Percentiles rank a stretch among this genome's conserved stretches.
phyloP scores from a whole-genome alignment of 2,888 invertebrate species.

The Abscondita cerata region DNA sequence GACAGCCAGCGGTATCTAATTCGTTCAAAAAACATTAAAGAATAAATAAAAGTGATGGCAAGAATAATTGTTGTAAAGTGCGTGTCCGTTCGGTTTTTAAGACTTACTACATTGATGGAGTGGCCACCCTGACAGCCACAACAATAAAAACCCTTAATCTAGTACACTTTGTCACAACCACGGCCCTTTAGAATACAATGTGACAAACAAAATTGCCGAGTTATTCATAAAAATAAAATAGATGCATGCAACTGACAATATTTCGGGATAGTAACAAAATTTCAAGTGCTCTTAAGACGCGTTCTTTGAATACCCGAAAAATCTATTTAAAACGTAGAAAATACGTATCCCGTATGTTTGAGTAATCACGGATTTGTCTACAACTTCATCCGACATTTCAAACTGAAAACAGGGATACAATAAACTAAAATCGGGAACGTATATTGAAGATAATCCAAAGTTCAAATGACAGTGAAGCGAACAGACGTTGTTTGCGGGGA shows the following conservation, averaged over 20 bases:
- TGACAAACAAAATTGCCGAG: slow-evolving; percentile 34
- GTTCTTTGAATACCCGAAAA: background rate
- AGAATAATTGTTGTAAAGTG: slow-evolving; percentile 37
- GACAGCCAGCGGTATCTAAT: too few species aligned
- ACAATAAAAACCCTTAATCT: slow-evolving; percentile 54
- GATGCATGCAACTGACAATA: slow-evolving; percentile 31
- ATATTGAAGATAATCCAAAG: slow-evolving; percentile 43
- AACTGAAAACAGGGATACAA: slow-evolving; percentile 19
- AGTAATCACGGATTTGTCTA: too few species aligned
- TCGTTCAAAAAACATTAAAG: background rate
- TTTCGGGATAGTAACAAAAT: slow-evolving; percentile 13
- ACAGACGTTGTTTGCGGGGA: slow-evolving; percentile 48
- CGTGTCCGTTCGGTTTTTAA: slow-evolving; percentile 44
- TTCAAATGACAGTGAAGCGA: slow-evolving; percentile 51
- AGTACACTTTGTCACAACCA: slow-evolving; percentile 55
- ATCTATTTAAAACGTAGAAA: background rate
- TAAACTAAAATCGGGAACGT: slow-evolving; percentile 32
- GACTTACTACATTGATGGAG: slow-evolving; percentile 54
- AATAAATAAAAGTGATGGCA: background rate
- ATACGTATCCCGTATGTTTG: background rate
- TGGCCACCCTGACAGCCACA: slow-evolving; percentile 53
- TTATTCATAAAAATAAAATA: slow-evolving; percentile 27
- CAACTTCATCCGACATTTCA: background rate
- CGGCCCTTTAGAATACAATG: slow-evolving; percentile 44
- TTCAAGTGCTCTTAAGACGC: slow-evolving; percentile 3